phyloP scores from a whole-genome alignment of 2,113 vertebrate species.

The Oreotragus oreotragus region DNA sequence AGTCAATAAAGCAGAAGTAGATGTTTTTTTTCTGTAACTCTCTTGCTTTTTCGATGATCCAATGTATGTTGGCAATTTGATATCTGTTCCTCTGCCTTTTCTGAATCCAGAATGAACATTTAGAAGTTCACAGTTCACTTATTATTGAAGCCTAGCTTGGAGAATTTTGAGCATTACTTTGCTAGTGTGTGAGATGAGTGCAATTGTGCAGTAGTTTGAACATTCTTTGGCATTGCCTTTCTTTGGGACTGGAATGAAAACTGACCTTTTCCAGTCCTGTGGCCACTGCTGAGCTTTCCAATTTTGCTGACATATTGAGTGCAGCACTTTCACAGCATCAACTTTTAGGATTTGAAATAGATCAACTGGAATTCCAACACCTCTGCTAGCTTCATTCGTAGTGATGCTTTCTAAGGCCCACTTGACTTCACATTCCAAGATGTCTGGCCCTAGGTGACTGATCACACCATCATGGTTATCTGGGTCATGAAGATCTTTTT shows the following conservation, averaged over 20 bases:
- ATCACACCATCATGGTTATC: background rate
- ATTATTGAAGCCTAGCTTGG: background rate
- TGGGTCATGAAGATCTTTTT: background rate
- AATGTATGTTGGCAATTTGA: background rate
- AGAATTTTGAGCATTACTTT: background rate
- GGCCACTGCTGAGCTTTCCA: background rate
- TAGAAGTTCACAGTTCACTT: background rate
- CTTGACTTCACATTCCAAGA: background rate
- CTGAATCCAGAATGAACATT: background rate
- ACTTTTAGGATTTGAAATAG: background rate
- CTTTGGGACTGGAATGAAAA: background rate
- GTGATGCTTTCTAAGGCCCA: background rate
- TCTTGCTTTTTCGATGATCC: background rate
- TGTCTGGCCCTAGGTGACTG: background rate
- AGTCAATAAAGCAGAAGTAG: background rate
- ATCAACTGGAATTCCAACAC: background rate
- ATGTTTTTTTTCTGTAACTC: background rate
- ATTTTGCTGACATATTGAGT: background rate
- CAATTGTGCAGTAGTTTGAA: background rate
- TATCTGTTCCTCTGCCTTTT: background rate
- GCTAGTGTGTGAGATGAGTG: background rate
- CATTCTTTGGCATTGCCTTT: background rate
- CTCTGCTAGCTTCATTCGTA: accelerated
- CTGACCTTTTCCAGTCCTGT: background rate
- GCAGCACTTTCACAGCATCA: background rate